These are phyloP conservation scores for Mamestra brassicae DNA, from an alignment of 2,888 invertebrate species.

Conservation along the genomic window DNA sequence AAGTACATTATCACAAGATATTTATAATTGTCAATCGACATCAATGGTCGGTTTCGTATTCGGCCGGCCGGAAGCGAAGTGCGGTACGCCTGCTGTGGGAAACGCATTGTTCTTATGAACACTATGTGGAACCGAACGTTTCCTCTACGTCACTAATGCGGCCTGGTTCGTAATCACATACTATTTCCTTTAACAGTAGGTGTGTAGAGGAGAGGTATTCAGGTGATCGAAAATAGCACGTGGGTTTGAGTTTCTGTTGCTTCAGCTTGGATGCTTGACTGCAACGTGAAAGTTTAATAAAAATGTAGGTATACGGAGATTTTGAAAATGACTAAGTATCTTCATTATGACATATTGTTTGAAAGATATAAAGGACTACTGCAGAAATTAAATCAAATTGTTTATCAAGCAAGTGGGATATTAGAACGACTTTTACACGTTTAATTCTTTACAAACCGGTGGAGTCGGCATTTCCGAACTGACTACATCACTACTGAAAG, in stretches of 20 bases:
- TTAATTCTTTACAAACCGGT: too few relatives aligned
- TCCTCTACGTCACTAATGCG: slow-evolving; percentile 68
- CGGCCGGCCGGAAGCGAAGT: slow-evolving; percentile 61
- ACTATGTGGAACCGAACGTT: slow-evolving; percentile 73
- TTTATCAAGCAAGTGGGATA: too few relatives aligned
- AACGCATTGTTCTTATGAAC: slow-evolving; percentile 76
- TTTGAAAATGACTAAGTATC: not conserved
- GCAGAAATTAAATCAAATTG: too few relatives aligned
- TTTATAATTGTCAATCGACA: slow-evolving; percentile 63
- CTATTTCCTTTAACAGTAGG: slow-evolving; percentile 54
- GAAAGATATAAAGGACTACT: too few relatives aligned
- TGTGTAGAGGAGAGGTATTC: slow-evolving; percentile 20
- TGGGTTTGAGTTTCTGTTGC: not conserved
- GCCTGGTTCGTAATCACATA: slow-evolving; percentile 61
- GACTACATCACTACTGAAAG: too few relatives aligned
- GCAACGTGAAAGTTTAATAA: not conserved
- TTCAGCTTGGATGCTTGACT: not conserved
- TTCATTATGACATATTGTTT: not conserved
- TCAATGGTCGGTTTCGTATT: slow-evolving; percentile 60
- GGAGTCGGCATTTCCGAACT: too few relatives aligned
- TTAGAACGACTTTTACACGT: too few relatives aligned
- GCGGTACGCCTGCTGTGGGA: slow-evolving; percentile 72
- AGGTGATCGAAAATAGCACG: slow-evolving; percentile 37
- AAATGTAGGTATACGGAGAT: not conserved
- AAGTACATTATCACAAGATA: slow-evolving; percentile 58